Conservation (phyloP, 2,113 vertebrate genomes). For the Pomatostomus ruficeps region DNA sequence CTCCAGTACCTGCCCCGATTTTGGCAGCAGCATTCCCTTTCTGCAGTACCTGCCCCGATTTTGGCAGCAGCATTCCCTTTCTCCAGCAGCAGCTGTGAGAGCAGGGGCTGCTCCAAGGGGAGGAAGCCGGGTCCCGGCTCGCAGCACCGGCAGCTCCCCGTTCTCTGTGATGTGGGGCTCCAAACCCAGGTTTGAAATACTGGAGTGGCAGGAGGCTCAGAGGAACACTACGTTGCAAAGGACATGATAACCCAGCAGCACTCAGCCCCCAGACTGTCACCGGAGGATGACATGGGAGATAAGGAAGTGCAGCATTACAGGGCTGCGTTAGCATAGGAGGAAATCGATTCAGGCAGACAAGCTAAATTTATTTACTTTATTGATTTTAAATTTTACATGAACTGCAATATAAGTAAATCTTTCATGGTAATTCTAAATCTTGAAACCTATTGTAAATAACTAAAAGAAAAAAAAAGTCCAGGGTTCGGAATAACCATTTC, state of each 20-base stretch:
- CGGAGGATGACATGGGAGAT: constrained; percentile 70
- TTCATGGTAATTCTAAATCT: constrained; percentile 77
- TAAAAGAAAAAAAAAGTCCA: constrained; percentile 48
- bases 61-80: neutral
- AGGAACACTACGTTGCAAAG: neutral
- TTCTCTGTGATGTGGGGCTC: neutral
- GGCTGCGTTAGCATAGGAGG: constrained; percentile 53
- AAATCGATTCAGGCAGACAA: constrained; percentile 77
- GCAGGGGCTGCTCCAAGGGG: neutral
- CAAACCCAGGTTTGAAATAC: constrained; percentile 34
- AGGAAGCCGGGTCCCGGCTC: neutral
- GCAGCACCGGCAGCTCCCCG: neutral
- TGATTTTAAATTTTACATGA: constrained; percentile 84
- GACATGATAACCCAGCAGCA: constrained; percentile 40
- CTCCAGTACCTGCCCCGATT: neutral
- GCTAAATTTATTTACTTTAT: constrained; percentile 81
- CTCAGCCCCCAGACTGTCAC: constrained; percentile 47
- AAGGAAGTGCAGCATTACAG: constrained; percentile 67
- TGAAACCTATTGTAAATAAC: constrained; percentile 79
- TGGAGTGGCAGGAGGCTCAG: neutral
- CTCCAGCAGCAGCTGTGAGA: neutral
- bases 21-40: neutral
- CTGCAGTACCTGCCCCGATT: neutral
- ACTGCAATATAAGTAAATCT: constrained; percentile 79
- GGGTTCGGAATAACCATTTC: constrained; percentile 60